phyloP scores from a whole-genome alignment of 2,888 invertebrate genomes.

The Cylindroiulus punctatus region DNA sequence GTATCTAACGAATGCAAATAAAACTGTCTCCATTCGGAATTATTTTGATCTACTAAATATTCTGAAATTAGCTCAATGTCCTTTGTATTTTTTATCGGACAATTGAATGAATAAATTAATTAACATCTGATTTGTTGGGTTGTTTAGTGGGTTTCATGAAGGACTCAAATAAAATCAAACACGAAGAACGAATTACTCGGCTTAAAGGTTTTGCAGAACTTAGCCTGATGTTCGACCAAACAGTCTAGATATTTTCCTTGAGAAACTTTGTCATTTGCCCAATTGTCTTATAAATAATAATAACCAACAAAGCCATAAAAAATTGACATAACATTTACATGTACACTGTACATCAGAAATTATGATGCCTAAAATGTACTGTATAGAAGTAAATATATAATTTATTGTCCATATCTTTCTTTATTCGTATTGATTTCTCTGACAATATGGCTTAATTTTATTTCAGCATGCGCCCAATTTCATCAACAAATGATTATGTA shows the following conservation, averaged over 20 bases:
- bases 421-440: background rate
- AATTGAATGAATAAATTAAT: constrained; percentile 4
- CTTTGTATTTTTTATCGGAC: background rate
- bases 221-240: too few relatives aligned
- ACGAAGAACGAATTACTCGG: background rate
- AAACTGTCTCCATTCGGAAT: background rate
- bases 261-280: too few relatives aligned
- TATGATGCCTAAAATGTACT: too few relatives aligned
- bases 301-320: too few relatives aligned
- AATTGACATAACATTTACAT: too few relatives aligned
- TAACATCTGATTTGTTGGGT: background rate
- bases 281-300: too few relatives aligned
- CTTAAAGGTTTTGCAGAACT: background rate
- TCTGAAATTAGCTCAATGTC: background rate
- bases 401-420: too few relatives aligned
- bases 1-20: background rate
- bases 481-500: background rate
- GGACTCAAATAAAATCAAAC: background rate
- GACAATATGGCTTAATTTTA: background rate
- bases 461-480: background rate
- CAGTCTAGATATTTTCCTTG: too few relatives aligned
- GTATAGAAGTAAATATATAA: too few relatives aligned
- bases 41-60: background rate
- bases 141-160: background rate
- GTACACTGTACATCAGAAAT: too few relatives aligned